Evolutionary conservation across 1,140 invertebrate genomes (phyloP), one percentile per base, ranked within the genome.

Genomic region (Chlorops oryzae): DNA sequence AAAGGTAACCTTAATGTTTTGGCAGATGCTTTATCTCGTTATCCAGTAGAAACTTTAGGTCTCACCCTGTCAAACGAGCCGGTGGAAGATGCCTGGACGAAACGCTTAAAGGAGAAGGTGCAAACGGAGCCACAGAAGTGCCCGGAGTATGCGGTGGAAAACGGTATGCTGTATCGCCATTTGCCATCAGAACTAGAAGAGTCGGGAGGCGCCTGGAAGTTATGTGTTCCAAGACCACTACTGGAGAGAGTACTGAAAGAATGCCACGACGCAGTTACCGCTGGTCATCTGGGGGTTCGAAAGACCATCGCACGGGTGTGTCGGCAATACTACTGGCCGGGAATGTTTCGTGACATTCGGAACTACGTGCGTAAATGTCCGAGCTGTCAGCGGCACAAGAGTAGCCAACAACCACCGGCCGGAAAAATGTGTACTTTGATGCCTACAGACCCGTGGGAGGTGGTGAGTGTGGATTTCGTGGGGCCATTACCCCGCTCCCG

Each of bases 251-350:
- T 32, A 9, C 20, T 45, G 15, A 2, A 15, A 25, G 24, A 45
- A 23, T 13, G 12, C 21, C 27, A 47, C 17, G 28, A 37, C 13
- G 10, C 12, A 7, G 12, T 12, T 5, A 12, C 37, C n/a, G 20
- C 21, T 15, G 45, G 45, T 10, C 45, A 47, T 17, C 3, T 47
- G 28, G 45, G 45, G 9, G 25, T 47, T 17, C 17, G n/a, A 6
- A 47, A 47, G 23, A 47, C 45, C 10, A 37, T 22, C 4, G 15
- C 25, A 15, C 18, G 32, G 20, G 12, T 47, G 10, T 9, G 13
- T 15, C 17, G 17, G 2, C 17, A 20, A 20, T 38, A 47, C 22
- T 47, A 47, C 39, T 47, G 46, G 46, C 46, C 46, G 3, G 37
- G 46, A 37, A 47, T 47, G 34, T 15, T 13, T 9, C 10, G n/a